These are phyloP conservation scores for Cottus gobio DNA, from an alignment of 2,113 vertebrate genomes.

Conservation along the genomic window DNA sequence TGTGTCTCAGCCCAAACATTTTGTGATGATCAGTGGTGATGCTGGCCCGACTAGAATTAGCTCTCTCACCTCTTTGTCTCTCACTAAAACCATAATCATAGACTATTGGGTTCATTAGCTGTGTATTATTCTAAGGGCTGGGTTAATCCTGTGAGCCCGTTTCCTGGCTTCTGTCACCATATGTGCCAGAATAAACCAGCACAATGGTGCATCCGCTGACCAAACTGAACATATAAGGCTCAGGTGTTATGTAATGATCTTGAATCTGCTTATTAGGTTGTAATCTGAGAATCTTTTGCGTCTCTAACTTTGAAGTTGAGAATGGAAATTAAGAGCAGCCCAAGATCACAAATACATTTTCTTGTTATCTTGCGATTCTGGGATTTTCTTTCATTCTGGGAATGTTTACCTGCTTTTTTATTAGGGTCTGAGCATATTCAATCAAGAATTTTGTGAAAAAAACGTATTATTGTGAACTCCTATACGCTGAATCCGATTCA, in stretches of 20 bases:
- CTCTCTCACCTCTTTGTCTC: constrained; percentile 63
- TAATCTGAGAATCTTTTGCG: constrained; percentile 28
- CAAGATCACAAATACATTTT: neutral
- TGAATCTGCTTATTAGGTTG: constrained; percentile 29
- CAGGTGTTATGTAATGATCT: constrained; percentile 57
- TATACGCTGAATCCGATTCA: too few species aligned
- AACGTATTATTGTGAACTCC: too few species aligned
- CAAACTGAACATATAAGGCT: constrained; percentile 6
- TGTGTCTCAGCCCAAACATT: constrained; percentile 41
- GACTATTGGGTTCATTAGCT: constrained; percentile 63
- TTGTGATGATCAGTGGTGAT: constrained; percentile 25
- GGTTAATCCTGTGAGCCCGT: constrained; percentile 64
- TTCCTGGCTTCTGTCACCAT: constrained; percentile 61
- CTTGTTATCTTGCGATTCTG: neutral
- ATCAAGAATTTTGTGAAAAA: too few species aligned
- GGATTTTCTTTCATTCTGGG: neutral
- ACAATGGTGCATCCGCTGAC: constrained; percentile 32
- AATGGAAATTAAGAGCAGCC: neutral
- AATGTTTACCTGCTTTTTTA: neutral
- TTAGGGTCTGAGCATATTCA: too few species aligned
- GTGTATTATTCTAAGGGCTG: constrained; percentile 58
- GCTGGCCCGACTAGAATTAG: constrained; percentile 48
- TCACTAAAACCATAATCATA: constrained; percentile 63
- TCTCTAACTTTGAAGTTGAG: constrained; percentile 22
- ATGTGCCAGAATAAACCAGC: constrained; percentile 48